Percentiles rank a stretch among this genome's conserved stretches.
Conservation (phyloP, 2,113 vertebrate genomes). For the Crotalus tigris region DNA sequence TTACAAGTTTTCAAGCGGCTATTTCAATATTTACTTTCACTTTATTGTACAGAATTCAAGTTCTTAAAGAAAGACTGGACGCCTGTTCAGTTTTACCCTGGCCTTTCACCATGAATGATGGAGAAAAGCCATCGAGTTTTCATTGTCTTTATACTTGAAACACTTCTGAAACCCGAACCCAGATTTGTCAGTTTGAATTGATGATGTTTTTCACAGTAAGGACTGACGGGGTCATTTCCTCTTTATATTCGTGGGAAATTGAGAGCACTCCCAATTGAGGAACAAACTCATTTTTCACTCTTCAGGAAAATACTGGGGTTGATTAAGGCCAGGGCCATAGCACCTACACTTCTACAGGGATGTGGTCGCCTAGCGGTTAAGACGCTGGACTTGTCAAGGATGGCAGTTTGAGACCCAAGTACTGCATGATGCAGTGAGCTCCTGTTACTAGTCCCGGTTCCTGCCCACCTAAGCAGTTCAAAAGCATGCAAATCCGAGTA, state of each 20-base stretch:
- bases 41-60: background rate
- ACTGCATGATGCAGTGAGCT: background rate
- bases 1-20: slow-evolving; percentile 37
- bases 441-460: background rate
- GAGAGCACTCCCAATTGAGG: background rate
- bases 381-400: background rate
- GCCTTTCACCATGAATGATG: background rate
- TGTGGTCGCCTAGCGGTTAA: background rate
- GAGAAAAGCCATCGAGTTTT: background rate
- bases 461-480: background rate
- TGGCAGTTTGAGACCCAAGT: background rate
- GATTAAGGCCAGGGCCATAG: background rate
- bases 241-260: background rate
- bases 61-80: background rate
- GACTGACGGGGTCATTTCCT: background rate
- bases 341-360: background rate
- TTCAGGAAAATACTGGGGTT: background rate
- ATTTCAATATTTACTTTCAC: background rate
- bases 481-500: background rate
- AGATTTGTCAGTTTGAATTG: background rate
- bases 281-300: background rate
- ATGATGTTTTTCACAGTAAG: background rate
- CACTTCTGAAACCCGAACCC: background rate
- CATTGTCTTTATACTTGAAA: background rate
- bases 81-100: background rate